These are phyloP conservation scores for Metalampra italica DNA, from an alignment of 2,888 invertebrate genomes.

Conservation along the genomic window DNA sequence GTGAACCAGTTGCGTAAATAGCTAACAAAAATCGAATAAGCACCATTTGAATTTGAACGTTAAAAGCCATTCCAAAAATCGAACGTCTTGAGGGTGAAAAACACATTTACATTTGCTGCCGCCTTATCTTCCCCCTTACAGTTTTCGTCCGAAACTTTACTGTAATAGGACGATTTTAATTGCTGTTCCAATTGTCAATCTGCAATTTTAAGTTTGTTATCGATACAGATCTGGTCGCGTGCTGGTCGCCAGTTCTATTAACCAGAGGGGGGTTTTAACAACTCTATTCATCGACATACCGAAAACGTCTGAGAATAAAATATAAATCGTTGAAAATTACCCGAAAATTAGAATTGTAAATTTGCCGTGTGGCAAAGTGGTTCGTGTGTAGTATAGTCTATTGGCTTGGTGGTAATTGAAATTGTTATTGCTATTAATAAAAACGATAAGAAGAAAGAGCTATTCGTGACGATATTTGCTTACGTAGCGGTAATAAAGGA, in stretches of 20 bases:
- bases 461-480: background rate
- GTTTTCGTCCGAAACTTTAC: slow-evolving; percentile 13
- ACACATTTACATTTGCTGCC: slow-evolving; percentile 19
- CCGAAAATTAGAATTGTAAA: slow-evolving; percentile 61
- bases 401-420: slow-evolving; percentile 25
- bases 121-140: slow-evolving; percentile 9
- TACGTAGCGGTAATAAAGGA: background rate
- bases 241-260: slow-evolving; percentile 43
- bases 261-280: slow-evolving; percentile 46
- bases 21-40: slow-evolving; percentile 2
- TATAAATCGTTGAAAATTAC: slow-evolving; percentile 50
- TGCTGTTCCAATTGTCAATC: slow-evolving; percentile 27
- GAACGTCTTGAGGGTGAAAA: slow-evolving; percentile 38
- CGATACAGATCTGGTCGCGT: slow-evolving; percentile 66
- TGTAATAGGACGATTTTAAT: slow-evolving; percentile 33
- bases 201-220: slow-evolving; percentile 45
- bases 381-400: slow-evolving; percentile 14
- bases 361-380: slow-evolving; percentile 45
- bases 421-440: slow-evolving; percentile 10
- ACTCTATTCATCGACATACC: slow-evolving; percentile 63
- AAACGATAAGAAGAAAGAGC: background rate
- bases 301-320: slow-evolving; percentile 41
- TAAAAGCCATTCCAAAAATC: slow-evolving; percentile 44
- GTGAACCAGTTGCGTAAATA: too few species aligned
- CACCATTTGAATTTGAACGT: too few species aligned